Evolutionary conservation across 2,888 invertebrate genomes (phyloP).

Genomic region (Dermolepida albohirtum): DNA sequence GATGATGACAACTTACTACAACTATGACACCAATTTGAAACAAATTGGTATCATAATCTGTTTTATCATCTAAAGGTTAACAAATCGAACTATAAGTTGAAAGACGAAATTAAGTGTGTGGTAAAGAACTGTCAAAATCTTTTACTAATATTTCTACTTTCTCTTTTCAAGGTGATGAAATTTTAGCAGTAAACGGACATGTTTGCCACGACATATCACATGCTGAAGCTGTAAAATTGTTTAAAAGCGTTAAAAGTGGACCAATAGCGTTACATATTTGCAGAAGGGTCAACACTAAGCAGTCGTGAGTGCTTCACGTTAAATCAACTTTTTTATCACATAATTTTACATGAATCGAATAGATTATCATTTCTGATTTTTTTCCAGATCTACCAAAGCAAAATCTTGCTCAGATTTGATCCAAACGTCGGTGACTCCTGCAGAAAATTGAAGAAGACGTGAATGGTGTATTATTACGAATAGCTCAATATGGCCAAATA

Average conservation of each 20-base stretch:
- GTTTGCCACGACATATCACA: slow-evolving; percentile 84
- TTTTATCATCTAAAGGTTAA: no score
- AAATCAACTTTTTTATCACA: not conserved
- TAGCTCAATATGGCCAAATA: slow-evolving; percentile 45
- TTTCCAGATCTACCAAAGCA: slow-evolving; percentile 76
- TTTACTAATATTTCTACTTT: not conserved
- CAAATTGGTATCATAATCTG: no score
- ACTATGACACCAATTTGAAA: no score
- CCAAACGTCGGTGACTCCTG: slow-evolving; percentile 58
- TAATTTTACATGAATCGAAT: no score
- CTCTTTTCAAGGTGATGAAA: slow-evolving; percentile 76
- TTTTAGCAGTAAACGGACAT: slow-evolving; percentile 84
- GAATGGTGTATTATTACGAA: not conserved
- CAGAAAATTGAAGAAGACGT: slow-evolving; percentile 24
- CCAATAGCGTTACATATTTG: slow-evolving; percentile 81
- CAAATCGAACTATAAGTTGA: no score
- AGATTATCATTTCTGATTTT: slow-evolving; percentile 27
- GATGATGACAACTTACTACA: no score
- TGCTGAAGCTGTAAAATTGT: slow-evolving; percentile 82
- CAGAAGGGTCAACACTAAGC: slow-evolving; percentile 63
- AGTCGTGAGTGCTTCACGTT: slow-evolving; percentile 51
- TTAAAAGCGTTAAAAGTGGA: slow-evolving; percentile 83
- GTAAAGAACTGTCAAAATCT: not conserved
- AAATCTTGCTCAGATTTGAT: slow-evolving; percentile 81
- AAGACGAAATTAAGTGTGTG: no score